Base-by-base conservation (phyloP, 2,888 invertebrate species). In the Globia sparganii region DNA sequence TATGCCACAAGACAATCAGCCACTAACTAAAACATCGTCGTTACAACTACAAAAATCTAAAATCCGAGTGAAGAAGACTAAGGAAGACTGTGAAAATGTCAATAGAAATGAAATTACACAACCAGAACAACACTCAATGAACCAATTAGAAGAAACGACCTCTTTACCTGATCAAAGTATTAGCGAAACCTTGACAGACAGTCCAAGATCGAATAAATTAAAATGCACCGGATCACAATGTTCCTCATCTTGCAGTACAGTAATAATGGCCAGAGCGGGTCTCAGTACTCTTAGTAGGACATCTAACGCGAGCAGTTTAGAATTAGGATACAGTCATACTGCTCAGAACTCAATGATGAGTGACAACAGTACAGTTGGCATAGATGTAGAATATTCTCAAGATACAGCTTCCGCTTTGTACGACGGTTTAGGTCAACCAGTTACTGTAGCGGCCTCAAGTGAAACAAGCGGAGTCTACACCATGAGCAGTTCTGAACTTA, bases 381-480 rank as follows among this genome's bases (percentile, higher is more conserved):
- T 97, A 84, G 97, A 98, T 87, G 96, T 97, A 58, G 98, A 98
- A 88, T 97, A 97, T 89, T 94, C 93, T 86, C 96, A 97, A 92
- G 97, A 97, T 81, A 97, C 97, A 61, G 97, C 97, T n/a, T 97
- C 97, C 4, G 97, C 97, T 13, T 97, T 98, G 68, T 96, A 96
- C 82, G 96, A 96, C 77, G 96, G 96, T 56, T 90, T 96, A 78
- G 96, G 97, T 40, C 96, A 96, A 89, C 94, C 96, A 4, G 94
- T 97, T 0, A 97, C 98, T 78, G 97, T 97, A 31, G 96, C 97
- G 40, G 97, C 98, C 4, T 98, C 98, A 28, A 98, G 98, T 82
- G 98, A 98, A 93, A 98, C 98, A 0, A 98, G 98, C 84, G 98
- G 98, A 1, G 98, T 98, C 0, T 98, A 98, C 90, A 98, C 98